phyloP scores from a whole-genome alignment of 2,113 vertebrate genomes.

The Sciurus niger region DNA sequence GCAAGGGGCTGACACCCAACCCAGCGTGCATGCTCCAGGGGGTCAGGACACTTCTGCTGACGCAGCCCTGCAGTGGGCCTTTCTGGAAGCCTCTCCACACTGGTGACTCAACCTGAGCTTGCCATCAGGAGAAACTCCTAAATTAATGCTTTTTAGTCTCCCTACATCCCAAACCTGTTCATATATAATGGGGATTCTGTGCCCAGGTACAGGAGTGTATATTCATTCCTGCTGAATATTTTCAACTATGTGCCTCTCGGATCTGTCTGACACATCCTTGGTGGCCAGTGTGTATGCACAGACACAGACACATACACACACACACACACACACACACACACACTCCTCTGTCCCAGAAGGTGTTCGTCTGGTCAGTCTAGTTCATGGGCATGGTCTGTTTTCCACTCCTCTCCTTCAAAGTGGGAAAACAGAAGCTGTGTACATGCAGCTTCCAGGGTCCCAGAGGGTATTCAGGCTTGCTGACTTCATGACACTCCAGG shows the following conservation, averaged over 20 bases:
- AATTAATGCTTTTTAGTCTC: not conserved
- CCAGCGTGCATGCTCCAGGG: accelerated
- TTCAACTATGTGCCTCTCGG: not conserved
- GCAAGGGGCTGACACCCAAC: not conserved
- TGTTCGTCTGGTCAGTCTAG: not conserved
- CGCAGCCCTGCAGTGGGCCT: not conserved
- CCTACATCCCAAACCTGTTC: not conserved
- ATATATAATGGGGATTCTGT: not conserved
- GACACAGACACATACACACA: too few relatives aligned
- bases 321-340: too few relatives aligned
- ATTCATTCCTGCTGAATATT: not conserved
- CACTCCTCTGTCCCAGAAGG: not conserved
- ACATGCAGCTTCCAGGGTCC: not conserved
- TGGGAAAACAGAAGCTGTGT: not conserved
- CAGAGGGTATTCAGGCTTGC: not conserved
- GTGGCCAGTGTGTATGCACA: not conserved
- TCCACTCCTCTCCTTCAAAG: not conserved
- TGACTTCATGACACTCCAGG: not conserved
- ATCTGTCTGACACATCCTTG: not conserved
- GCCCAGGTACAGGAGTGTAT: not conserved
- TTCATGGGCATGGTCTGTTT: not conserved
- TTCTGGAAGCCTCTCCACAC: not conserved
- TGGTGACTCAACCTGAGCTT: not conserved
- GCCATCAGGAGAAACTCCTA: not conserved
- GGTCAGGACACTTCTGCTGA: not conserved